Percentiles rank a stretch among this genome's conserved stretches.
phyloP scores from a whole-genome alignment of 2,797 vertebrate genomes.

The Sylvia borin region DNA sequence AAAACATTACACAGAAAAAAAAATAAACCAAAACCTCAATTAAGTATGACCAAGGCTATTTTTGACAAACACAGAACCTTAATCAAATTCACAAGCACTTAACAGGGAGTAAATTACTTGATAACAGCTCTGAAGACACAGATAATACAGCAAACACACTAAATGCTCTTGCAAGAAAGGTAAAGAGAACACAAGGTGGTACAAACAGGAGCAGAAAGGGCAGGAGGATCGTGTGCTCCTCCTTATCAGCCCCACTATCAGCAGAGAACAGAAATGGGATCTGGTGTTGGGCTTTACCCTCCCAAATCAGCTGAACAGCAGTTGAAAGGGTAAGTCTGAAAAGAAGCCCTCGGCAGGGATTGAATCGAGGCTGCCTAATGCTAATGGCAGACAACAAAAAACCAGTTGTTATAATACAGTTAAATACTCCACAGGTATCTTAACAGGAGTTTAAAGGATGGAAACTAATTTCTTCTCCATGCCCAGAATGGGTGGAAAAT shows the following conservation, averaged over 20 bases:
- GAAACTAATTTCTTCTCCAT: not conserved
- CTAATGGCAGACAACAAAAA: not conserved
- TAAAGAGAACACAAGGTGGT: not conserved
- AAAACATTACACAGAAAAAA: accelerated
- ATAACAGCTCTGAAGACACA: not conserved
- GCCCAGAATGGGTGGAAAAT: not conserved
- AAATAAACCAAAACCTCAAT: not conserved
- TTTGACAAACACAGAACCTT: not conserved
- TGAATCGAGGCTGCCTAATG: not conserved
- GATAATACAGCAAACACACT: not conserved
- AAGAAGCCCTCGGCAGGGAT: not conserved
- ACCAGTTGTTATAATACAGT: not conserved
- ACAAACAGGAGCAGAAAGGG: not conserved
- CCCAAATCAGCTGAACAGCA: not conserved
- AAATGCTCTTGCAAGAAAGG: not conserved
- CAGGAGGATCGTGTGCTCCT: not conserved
- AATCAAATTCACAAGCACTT: not conserved
- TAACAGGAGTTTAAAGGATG: not conserved
- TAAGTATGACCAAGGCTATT: not conserved
- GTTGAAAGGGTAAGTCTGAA: not conserved
- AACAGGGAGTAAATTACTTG: not conserved
- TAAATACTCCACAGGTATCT: not conserved
- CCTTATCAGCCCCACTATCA: not conserved
- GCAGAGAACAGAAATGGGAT: not conserved
- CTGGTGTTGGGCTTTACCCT: not conserved